Evolutionary conservation across 2,113 vertebrate species (phyloP), one percentile per base, ranked within the genome.

Genomic region (Poeciliopsis retropinna): DNA sequence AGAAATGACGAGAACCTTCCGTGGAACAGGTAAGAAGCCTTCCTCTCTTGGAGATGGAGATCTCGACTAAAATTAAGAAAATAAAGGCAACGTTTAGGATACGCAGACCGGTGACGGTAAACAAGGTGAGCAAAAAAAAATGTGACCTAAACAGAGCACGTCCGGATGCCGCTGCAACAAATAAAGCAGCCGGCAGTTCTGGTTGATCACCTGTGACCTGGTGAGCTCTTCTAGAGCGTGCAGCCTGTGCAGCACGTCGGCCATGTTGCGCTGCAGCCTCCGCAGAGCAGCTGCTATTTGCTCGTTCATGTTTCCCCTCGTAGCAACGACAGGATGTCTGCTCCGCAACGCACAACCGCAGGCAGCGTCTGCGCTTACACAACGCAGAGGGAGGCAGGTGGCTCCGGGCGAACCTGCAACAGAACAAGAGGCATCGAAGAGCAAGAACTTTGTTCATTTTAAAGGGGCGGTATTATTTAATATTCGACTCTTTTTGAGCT

Each of bases 181-280:
- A 37, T 8, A 14, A 30, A 7, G 27, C 19, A 14, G n/a, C 0
- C 4, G 62, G 30, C 34, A 19, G 15, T 34, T 1, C 1, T 19
- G 29, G 15, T 54, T 4, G 39, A 37, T 89, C 60, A 97, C 97
- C 95, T 96, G 95, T 0, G 95, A 93, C 22, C 93, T 89, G 0
- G 95, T 92, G 17, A 93, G 92, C 0, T 87, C 90, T 85, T 99
- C 97, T 91, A 98, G 92, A n/a, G 93, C 85, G 1, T 95, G 95
- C 66, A 99, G 86, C 80, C 95, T 94, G 86, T 95, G 95, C 34
- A 97, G 91, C 60, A 97, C 95, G 0, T 90, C 93, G 90, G 95
- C 93, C 97, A 99, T 98, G 90, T 99, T 96, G 13, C 95, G 94
- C 73, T 99, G 97, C 83, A 99, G 75, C 60, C 92, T 89, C 83